Percentiles rank a stretch among this genome's conserved stretches.
Conservation (phyloP, 1,140 invertebrate genomes). For the Campoletis sonorensis region DNA sequence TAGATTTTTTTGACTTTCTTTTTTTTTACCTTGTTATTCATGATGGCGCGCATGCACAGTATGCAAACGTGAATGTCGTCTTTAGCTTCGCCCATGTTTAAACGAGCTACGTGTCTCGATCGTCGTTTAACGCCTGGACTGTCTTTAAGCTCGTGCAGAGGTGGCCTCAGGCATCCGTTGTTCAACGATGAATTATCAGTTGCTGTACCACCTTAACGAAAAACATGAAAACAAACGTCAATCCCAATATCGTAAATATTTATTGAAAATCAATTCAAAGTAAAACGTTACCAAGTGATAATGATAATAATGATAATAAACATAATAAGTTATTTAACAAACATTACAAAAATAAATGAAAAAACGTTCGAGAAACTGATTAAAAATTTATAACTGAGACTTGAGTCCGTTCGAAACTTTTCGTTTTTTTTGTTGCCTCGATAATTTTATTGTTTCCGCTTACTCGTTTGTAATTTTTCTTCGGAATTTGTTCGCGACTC, state of each 20-base stretch:
- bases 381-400: no score
- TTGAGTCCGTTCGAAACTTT: no score
- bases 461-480: slow-evolving; percentile 78
- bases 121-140: slow-evolving; percentile 85
- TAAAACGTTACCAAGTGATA: background rate
- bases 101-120: slow-evolving; percentile 89
- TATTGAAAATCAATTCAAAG: slow-evolving; percentile 5
- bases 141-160: slow-evolving; percentile 80
- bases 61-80: slow-evolving; percentile 99
- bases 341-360: background rate
- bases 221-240: no score
- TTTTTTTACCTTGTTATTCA: slow-evolving; percentile 96
- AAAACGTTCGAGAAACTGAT: background rate
- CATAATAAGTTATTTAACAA: no score
- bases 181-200: slow-evolving; percentile 70
- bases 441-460: slow-evolving; percentile 33
- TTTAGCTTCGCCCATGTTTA: slow-evolving; percentile 98
- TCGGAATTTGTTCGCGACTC: slow-evolving; percentile 85
- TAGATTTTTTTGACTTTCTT: background rate
- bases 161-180: slow-evolving; percentile 79
- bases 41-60: slow-evolving; percentile 98
- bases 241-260: no score
- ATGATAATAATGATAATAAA: no score
- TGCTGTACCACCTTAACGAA: slow-evolving; percentile 61
- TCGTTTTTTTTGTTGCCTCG: no score